Evolutionary conservation across 2,113 vertebrate species (phyloP).

Genomic region (Centrocercus urophasianus): DNA sequence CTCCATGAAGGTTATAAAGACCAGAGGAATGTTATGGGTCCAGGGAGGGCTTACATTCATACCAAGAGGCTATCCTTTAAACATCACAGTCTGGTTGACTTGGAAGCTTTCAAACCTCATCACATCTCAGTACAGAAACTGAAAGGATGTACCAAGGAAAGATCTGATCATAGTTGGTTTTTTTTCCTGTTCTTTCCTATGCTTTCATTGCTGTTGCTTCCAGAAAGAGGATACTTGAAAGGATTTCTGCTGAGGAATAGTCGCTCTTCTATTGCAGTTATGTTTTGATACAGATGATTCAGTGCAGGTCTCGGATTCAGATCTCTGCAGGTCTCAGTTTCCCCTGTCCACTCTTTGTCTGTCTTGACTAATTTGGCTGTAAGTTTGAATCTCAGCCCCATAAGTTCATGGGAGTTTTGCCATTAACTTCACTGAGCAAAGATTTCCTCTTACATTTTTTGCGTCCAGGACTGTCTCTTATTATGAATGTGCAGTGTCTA

Average conservation of each 20-base stretch:
- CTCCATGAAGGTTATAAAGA: neutral
- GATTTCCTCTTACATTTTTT: slow-evolving; percentile 48
- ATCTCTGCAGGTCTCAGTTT: slow-evolving; percentile 58
- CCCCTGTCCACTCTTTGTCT: slow-evolving; percentile 16
- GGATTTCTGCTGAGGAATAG: slow-evolving; percentile 48
- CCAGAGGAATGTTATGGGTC: slow-evolving; percentile 1
- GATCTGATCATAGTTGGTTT: slow-evolving; percentile 38
- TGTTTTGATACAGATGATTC: slow-evolving; percentile 61
- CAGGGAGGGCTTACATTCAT: slow-evolving; percentile 23
- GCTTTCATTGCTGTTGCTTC: slow-evolving; percentile 44
- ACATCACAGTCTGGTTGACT: slow-evolving; percentile 3
- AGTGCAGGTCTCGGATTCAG: slow-evolving; percentile 48
- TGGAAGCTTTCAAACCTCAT: slow-evolving; percentile 15
- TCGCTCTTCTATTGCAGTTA: slow-evolving; percentile 45
- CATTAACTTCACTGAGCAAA: slow-evolving; percentile 43
- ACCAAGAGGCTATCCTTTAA: slow-evolving; percentile 41
- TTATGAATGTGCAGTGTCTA: slow-evolving; percentile 32
- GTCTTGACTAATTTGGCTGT: slow-evolving; percentile 44
- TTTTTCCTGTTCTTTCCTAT: neutral
- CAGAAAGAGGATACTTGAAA: slow-evolving; percentile 57
- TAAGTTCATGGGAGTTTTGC: slow-evolving; percentile 58
- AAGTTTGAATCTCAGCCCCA: slow-evolving; percentile 23
- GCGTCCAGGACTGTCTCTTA: slow-evolving; percentile 42
- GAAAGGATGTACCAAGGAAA: slow-evolving; percentile 42
- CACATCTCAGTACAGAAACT: slow-evolving; percentile 30